Base-by-base conservation (phyloP, 2,888 invertebrate species). In the Nephrotoma flavescens region DNA sequence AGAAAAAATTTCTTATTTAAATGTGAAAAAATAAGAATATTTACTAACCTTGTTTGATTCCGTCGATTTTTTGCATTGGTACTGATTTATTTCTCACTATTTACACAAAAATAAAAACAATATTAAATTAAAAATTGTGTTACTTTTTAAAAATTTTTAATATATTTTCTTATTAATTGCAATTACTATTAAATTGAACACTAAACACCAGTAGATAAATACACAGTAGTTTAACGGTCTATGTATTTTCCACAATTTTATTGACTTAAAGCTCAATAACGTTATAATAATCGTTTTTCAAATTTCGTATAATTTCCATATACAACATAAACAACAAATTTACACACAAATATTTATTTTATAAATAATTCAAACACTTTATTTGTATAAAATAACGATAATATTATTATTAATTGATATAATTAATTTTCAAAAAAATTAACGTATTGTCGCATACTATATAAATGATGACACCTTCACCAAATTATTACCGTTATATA, bases 1-100 rank as follows among this genome's bases (percentile, higher is more conserved):
- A 6, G 31, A 71, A 71, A 71, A 52, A 52, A 52, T 7, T 31
- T 71, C 71, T 1, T 71, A 71, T 71, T 71, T 71, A 71, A 71
- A 9, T 9, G 71, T 71, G 31, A 71, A 71, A 71, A 5, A 52
- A 71, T 31, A 5, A 31, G 7, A 31, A 71, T 71, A 71, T 71
- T 71, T 19, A 86, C 86, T 86, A 57, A 86, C 86, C 86, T 86
- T 86, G 86, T 52, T 86, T 86, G 52, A 86, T 86, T 52, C 86
- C 86, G 52, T 86, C 86, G 52, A 86, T 52, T 86, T 86, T 86
- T 86, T 86, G 86, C 86, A 86, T 86, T 44, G 52, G 41, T 41
- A 44, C 86, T 85, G 85, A 44, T 85, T 85, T 85, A n/a, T 84
- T 84, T 84, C 42, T 84, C 41, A 42, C 84, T 85, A 84, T 84